Percentiles rank a stretch among this genome's conserved stretches.
phyloP scores from a whole-genome alignment of 2,888 invertebrate species.

The Andrena bucephala region DNA sequence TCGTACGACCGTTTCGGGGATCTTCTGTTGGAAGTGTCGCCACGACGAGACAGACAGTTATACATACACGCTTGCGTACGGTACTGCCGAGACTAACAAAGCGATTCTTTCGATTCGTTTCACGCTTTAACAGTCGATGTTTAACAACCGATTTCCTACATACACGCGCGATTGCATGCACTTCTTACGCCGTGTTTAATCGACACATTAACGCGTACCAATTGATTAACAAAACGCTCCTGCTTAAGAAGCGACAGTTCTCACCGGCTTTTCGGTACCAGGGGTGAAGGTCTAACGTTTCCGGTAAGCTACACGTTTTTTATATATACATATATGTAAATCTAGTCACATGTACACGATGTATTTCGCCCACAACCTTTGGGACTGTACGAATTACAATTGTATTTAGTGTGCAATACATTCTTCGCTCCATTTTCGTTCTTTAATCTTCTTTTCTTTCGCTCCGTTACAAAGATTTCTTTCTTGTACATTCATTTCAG shows the following conservation, averaged over 20 bases:
- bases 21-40: conserved; percentile 7
- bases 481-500: conserved; percentile 14
- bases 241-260: conserved; percentile 69
- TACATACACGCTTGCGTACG: conserved; percentile 41
- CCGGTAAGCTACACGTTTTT: conserved; percentile 80
- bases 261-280: conserved; percentile 78
- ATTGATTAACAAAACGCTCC: conserved; percentile 81
- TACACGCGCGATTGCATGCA: conserved; percentile 33
- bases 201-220: conserved; percentile 22
- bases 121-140: conserved; percentile 30
- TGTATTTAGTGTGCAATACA: conserved; percentile 83
- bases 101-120: conserved; percentile 30
- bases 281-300: conserved; percentile 81
- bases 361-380: conserved; percentile 38
- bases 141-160: conserved; percentile 31
- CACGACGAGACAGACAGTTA: conserved; percentile 7
- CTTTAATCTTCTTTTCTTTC: conserved; percentile 31
- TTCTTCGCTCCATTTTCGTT: conserved; percentile 54
- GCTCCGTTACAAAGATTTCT: conserved; percentile 17
- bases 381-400: conserved; percentile 52
- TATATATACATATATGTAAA: conserved; percentile 38
- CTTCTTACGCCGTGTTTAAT: conserved; percentile 31
- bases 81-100: conserved; percentile 43
- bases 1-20: conserved; percentile 15
- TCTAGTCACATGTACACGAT: conserved; percentile 59